A percentile compares a stretch with the other conserved stretches of the same genome.
Conservation (phyloP, 2,797 vertebrate genomes). For the Myotis planiceps region DNA sequence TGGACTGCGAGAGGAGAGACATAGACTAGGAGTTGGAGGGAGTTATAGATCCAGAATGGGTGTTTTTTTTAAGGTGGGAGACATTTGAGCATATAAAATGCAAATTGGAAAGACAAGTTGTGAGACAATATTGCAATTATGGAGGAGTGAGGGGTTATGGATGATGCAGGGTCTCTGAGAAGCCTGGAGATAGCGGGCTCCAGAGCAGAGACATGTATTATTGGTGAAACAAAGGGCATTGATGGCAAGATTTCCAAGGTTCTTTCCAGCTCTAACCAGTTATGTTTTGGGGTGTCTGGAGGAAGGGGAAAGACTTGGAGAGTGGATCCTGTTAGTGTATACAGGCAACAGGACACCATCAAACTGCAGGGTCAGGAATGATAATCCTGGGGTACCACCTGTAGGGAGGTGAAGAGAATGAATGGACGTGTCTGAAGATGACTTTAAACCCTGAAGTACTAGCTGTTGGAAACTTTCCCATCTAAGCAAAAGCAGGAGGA, state of each 20-base stretch:
- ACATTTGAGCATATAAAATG: background rate
- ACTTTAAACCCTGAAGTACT: background rate
- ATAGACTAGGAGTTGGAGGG: background rate
- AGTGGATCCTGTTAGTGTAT: background rate
- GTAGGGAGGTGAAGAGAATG: background rate
- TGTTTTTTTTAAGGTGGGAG: background rate
- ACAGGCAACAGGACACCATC: background rate
- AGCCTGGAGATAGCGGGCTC: background rate
- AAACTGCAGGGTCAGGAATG: background rate
- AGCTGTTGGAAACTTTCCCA: background rate
- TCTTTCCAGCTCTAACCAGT: background rate
- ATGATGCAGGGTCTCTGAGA: background rate
- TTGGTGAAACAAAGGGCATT: background rate
- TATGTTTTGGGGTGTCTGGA: background rate
- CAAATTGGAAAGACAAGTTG: background rate
- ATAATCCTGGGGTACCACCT: background rate
- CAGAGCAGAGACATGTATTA: background rate
- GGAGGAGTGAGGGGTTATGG: background rate
- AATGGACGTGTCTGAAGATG: background rate
- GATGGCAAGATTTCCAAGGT: background rate
- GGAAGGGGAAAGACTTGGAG: background rate
- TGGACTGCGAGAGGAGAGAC: background rate
- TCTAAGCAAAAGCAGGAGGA: background rate
- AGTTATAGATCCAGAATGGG: background rate
- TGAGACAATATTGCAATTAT: background rate